phyloP scores from a whole-genome alignment of 2,113 vertebrate species.

The Micronisus gabar region DNA sequence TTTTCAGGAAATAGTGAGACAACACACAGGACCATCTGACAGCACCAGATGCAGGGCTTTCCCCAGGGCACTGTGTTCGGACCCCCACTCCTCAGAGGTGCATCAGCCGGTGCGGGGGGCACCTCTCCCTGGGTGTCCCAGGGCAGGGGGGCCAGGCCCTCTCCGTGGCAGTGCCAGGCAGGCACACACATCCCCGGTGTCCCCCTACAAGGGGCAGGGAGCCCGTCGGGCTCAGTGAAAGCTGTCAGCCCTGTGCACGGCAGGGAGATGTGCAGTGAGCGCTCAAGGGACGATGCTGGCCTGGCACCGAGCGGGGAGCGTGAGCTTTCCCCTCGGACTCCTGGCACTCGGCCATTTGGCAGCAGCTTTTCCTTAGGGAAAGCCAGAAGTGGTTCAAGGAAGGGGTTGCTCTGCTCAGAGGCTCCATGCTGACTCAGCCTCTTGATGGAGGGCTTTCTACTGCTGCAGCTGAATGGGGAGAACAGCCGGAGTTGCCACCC shows the following conservation, averaged over 20 bases:
- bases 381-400: neutral
- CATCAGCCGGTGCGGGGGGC: neutral
- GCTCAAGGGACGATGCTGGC: neutral
- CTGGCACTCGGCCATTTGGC: rapidly evolving
- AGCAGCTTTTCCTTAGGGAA: neutral
- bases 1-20: neutral
- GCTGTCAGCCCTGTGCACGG: neutral
- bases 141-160: too few species aligned
- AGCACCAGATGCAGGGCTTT: neutral
- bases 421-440: neutral
- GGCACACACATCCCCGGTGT: neutral
- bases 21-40: neutral
- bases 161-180: neutral
- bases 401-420: neutral
- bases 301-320: neutral
- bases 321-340: neutral
- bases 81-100: neutral
- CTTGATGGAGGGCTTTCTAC: neutral
- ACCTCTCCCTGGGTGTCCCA: neutral
- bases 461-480: neutral
- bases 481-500: neutral
- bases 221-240: neutral
- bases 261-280: neutral
- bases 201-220: neutral
- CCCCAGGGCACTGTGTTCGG: neutral